Evolutionary conservation across 2,888 invertebrate species (phyloP).

Genomic region (Lacanobia oleracea): DNA sequence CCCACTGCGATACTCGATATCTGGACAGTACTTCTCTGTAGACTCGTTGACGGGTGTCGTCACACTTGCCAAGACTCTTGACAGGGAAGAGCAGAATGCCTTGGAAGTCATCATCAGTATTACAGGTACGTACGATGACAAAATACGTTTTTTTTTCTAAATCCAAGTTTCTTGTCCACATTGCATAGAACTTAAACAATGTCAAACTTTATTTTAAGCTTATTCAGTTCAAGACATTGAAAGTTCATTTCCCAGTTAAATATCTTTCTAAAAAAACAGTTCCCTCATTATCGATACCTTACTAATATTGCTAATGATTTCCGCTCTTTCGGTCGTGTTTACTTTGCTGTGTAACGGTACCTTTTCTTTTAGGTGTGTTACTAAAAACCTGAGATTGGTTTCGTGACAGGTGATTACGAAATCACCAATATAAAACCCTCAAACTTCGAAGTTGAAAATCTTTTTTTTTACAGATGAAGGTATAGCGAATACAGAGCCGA

Average conservation of each 20-base stretch:
- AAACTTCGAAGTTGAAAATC: background rate
- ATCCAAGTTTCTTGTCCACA: too few species aligned
- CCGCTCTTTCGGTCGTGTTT: background rate
- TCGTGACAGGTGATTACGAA: background rate
- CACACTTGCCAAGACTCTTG: conserved; percentile 92
- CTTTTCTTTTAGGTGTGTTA: background rate
- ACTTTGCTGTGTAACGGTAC: conserved; percentile 5
- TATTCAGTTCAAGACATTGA: background rate
- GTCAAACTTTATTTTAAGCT: too few species aligned
- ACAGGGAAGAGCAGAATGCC: conserved; percentile 93
- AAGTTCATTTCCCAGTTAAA: conserved; percentile 28
- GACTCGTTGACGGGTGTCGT: conserved; percentile 94
- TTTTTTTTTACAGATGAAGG: conserved; percentile 91
- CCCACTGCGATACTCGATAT: conserved; percentile 94
- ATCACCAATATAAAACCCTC: background rate
- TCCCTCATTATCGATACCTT: conserved; percentile 36
- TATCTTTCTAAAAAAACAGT: conserved; percentile 5
- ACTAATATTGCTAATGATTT: conserved; percentile 52
- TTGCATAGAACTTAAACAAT: too few species aligned
- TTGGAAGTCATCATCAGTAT: conserved; percentile 96
- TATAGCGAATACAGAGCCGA: conserved; percentile 93
- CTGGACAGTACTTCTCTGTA: conserved; percentile 95
- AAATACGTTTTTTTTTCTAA: too few species aligned
- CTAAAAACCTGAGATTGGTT: background rate
- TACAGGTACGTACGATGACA: conserved; percentile 89